Evolutionary conservation across 2,888 invertebrate genomes (phyloP), one percentile per base, ranked within the genome.

Genomic region (Drosophila nr. fundita): DNA sequence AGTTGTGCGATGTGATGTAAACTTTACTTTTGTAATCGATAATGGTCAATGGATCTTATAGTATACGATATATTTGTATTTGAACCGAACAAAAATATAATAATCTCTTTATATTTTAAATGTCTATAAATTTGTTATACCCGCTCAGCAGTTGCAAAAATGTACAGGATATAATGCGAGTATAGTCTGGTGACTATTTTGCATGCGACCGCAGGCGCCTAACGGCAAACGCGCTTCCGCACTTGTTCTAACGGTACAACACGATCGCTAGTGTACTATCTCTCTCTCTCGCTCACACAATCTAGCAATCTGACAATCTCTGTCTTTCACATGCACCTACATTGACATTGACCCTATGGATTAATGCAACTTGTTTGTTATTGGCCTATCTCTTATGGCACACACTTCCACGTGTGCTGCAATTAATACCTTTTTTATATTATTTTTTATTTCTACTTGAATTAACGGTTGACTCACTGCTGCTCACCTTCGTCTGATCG

Each of bases 141-240:
- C 29, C 29, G 8, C 4, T 42, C 4, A 21, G 5, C 10, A 4
- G 6, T 2, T 21, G 3, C 4, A 11, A 7, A 42, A 30, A 21
- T 42, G 0, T 57, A 40, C 5, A 24, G 21, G 21, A 30, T 57
- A 32, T 40, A 65, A 65, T 67, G 42, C 53, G 58, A 66, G 74
- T 63, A 78, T 68, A 68, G 68, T 78, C 78, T 75, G 55, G 32
- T 42, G 58, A 58, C 72, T 78, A 52, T 72, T 83, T 83, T 82
- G 65, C 70, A 79, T 79, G 69, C 65, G 62, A 57, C 21, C 59
- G 59, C 27, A 68, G 66, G 52, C 70, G 66, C 50, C 57, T 87
- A 84, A 84, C 84, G 82, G 87, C 74, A 76, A 75, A 55, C 62
- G 40, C 45, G 77, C 82, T 87, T 84, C 84, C 87, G 84, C 84